Evolutionary conservation across 2,888 invertebrate genomes (phyloP).

Genomic region (Cheilosia grossa): DNA sequence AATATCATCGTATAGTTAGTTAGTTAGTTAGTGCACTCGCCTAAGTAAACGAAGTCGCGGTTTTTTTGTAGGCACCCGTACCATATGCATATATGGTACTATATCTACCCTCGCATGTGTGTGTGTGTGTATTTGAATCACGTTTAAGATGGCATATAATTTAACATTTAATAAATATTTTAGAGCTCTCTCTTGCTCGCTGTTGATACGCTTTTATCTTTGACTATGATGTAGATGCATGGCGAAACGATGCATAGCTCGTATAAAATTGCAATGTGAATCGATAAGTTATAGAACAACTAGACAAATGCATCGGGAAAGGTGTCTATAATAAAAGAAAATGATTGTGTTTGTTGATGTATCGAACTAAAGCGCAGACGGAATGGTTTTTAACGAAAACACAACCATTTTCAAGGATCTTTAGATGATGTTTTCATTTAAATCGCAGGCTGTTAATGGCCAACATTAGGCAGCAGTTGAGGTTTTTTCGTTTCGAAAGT

Average conservation of each 20-base stretch:
- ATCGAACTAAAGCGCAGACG: too few species aligned
- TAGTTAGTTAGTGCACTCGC: constrained; percentile 3
- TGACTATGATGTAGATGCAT: constrained; percentile 33
- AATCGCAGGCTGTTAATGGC: too few species aligned
- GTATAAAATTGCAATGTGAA: constrained; percentile 39
- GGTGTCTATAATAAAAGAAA: background rate
- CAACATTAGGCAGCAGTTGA: too few species aligned
- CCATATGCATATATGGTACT: background rate
- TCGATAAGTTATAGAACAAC: constrained; percentile 40
- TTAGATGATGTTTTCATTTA: too few species aligned
- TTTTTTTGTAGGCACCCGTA: constrained; percentile 1
- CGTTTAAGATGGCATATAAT: constrained; percentile 68
- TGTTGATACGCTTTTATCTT: constrained; percentile 29
- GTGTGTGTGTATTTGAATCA: constrained; percentile 29
- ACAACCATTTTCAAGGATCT: too few species aligned
- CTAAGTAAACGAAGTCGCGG: constrained; percentile 64
- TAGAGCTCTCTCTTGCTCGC: constrained; percentile 27
- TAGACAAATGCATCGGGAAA: background rate
- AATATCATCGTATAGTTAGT: constrained; percentile 20
- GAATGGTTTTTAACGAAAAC: too few species aligned
- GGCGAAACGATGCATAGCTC: constrained; percentile 11
- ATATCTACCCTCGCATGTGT: background rate
- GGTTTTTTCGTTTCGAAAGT: too few species aligned
- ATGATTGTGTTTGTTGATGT: too few species aligned
- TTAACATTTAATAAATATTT: constrained; percentile 69